A percentile compares a stretch with the other conserved stretches of the same genome.
These are phyloP conservation scores for Tetrao urogallus DNA, from an alignment of 2,113 vertebrate species.

Conservation along the genomic window DNA sequence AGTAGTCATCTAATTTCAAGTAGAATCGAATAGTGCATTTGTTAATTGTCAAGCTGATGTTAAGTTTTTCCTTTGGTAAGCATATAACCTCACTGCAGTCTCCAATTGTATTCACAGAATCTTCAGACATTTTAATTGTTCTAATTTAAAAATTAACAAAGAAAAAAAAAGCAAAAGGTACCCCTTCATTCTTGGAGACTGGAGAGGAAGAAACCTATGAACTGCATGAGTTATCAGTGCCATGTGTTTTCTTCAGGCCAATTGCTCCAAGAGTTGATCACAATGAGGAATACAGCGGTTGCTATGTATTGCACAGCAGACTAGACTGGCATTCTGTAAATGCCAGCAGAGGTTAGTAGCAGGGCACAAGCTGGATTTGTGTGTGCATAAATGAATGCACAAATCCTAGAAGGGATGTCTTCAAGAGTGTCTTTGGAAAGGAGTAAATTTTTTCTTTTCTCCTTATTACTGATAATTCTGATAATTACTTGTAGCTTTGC, in stretches of 20 bases:
- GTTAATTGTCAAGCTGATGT: background rate
- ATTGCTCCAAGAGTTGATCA: background rate
- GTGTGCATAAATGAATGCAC: background rate
- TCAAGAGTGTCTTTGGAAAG: background rate
- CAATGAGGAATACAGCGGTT: background rate
- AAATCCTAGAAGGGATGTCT: background rate
- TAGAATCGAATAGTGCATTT: rapidly evolving
- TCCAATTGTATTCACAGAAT: rapidly evolving
- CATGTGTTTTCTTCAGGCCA: background rate
- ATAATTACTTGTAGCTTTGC: background rate
- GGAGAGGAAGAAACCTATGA: background rate
- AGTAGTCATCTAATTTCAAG: background rate
- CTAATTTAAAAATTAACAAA: background rate
- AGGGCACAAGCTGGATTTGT: background rate
- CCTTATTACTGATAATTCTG: too few species aligned
- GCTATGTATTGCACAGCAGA: background rate
- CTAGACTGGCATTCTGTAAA: background rate
- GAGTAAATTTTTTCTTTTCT: too few species aligned
- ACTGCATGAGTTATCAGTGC: background rate
- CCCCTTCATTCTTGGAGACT: background rate
- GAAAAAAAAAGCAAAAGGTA: background rate
- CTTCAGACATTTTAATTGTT: background rate
- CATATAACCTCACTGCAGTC: rapidly evolving
- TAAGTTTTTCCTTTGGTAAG: background rate
- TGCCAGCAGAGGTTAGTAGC: background rate